phyloP scores from a whole-genome alignment of 2,888 invertebrate genomes.

The Eretmocerus hayati region DNA sequence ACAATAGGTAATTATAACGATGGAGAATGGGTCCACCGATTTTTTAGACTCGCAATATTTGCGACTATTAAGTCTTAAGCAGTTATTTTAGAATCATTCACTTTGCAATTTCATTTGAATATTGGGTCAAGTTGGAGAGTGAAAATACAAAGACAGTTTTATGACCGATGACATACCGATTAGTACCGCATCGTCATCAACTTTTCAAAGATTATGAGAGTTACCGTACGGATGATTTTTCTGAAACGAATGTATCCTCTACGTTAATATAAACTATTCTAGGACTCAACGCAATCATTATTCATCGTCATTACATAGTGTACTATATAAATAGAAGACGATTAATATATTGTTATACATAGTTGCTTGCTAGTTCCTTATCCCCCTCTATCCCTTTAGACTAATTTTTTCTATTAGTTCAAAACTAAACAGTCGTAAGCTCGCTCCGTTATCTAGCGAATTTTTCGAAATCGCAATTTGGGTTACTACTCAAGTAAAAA shows the following conservation, averaged over 20 bases:
- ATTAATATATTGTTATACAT: slow-evolving; percentile 42
- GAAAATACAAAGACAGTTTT: slow-evolving; percentile 7
- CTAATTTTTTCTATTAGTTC: background rate
- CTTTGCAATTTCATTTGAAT: slow-evolving; percentile 16
- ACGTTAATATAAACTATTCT: slow-evolving; percentile 17
- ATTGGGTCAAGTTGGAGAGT: slow-evolving; percentile 18
- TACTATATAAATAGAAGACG: slow-evolving; percentile 35
- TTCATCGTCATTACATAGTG: slow-evolving; percentile 23
- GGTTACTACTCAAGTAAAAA: no score
- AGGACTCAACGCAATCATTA: slow-evolving; percentile 22
- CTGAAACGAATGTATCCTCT: slow-evolving; percentile 22
- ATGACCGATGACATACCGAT: no score
- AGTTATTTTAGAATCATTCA: slow-evolving; percentile 11
- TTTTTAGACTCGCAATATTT: slow-evolving; percentile 22
- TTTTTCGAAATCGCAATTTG: no score
- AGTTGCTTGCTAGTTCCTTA: slow-evolving; percentile 12
- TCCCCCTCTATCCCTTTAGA: background rate
- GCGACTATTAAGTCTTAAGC: slow-evolving; percentile 17
- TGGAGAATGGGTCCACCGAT: slow-evolving; percentile 23
- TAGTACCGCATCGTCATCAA: slow-evolving; percentile 19
- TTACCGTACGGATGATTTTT: slow-evolving; percentile 23
- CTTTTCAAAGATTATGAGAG: slow-evolving; percentile 23
- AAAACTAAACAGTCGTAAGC: no score
- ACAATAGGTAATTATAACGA: slow-evolving; percentile 10
- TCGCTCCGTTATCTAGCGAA: no score